Percentiles rank a stretch among this genome's conserved stretches.
These are phyloP conservation scores for Drosophila hawaiiensis DNA, from an alignment of 2,888 invertebrate species.

Conservation along the genomic window DNA sequence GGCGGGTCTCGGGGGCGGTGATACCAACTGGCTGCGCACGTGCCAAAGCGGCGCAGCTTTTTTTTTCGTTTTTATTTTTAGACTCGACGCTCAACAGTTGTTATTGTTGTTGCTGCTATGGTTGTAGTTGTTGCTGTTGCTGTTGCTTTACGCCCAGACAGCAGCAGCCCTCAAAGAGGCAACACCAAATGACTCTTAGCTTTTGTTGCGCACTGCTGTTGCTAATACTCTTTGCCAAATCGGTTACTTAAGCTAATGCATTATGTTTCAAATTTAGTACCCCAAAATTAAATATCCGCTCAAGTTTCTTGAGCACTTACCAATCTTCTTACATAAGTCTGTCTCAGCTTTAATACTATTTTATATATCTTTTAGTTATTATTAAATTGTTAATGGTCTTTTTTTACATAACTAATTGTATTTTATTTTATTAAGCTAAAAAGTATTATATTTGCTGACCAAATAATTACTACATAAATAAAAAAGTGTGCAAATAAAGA, in stretches of 20 bases:
- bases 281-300: neutral
- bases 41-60: conserved; percentile 67
- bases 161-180: conserved; percentile 40
- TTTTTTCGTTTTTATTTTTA: neutral
- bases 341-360: neutral
- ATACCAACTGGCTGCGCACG: conserved; percentile 67
- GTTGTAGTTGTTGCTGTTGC: conserved; percentile 13
- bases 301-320: neutral
- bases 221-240: conserved; percentile 24
- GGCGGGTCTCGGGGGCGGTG: conserved; percentile 39
- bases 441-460: neutral
- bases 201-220: conserved; percentile 15
- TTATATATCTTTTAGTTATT: neutral
- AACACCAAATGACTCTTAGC: conserved; percentile 27
- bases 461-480: neutral
- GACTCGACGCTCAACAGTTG: conserved; percentile 24
- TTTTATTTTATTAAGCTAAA: neutral
- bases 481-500: neutral
- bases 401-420: neutral
- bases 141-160: conserved; percentile 36
- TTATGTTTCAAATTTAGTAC: neutral
- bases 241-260: conserved; percentile 9
- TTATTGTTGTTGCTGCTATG: conserved; percentile 20
- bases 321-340: neutral
- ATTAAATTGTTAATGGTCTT: neutral